Percentiles rank a stretch among this genome's conserved stretches.
Evolutionary conservation across 2,797 vertebrate species (phyloP).

Genomic region (Numenius phaeopus): DNA sequence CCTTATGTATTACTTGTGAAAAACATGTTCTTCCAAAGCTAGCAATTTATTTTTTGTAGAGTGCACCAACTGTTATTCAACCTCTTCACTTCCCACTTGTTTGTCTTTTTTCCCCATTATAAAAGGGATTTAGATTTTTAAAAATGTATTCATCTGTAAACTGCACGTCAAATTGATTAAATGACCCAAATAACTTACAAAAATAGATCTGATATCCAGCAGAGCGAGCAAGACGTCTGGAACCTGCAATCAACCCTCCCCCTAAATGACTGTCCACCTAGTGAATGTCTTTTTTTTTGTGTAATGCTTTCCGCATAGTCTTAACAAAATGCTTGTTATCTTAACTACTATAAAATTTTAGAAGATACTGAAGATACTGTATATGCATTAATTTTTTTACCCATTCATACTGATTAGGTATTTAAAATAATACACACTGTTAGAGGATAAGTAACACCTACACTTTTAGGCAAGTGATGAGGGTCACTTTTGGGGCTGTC

Average conservation of each 20-base stretch:
- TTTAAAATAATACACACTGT: not conserved
- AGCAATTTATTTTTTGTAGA: slow-evolving; percentile 22
- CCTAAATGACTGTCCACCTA: not conserved
- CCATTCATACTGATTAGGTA: not conserved
- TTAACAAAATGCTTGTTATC: not conserved
- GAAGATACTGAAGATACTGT: not conserved
- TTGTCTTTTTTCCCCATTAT: not conserved
- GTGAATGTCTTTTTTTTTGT: not conserved
- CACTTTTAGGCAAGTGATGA: not conserved
- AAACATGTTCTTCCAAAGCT: slow-evolving; percentile 56
- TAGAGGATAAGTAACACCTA: not conserved
- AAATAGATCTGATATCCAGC: not conserved
- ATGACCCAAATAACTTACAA: slow-evolving; percentile 24
- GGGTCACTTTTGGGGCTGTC: not conserved
- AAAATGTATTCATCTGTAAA: slow-evolving; percentile 2
- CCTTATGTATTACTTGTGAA: slow-evolving; percentile 55
- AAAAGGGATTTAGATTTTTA: not conserved
- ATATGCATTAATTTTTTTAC: not conserved
- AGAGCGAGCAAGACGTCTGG: not conserved
- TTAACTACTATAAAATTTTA: not conserved
- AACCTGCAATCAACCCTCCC: not conserved
- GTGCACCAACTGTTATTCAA: slow-evolving; percentile 49
- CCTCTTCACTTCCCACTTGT: slow-evolving; percentile 45
- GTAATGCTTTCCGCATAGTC: not conserved
- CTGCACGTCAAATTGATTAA: not conserved